Percentiles rank a stretch among this genome's conserved stretches.
These are phyloP conservation scores for Fopius arisanus DNA, from an alignment of 1,140 invertebrate genomes.

Conservation along the genomic window DNA sequence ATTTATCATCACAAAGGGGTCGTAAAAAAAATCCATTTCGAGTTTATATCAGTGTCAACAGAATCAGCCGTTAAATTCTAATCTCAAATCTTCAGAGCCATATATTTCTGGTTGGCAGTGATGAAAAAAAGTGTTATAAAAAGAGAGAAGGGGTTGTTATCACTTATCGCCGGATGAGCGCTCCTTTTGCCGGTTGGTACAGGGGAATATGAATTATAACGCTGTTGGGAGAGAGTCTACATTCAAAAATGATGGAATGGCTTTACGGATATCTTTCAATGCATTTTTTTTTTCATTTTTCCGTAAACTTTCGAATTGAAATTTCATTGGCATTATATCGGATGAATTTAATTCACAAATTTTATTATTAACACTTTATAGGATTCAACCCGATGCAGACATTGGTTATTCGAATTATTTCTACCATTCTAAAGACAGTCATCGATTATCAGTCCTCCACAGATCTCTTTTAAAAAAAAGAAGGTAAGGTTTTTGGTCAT, in stretches of 20 bases:
- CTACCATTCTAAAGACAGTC: too few relatives aligned
- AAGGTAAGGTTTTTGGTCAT: too few relatives aligned
- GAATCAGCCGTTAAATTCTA: conserved; percentile 4
- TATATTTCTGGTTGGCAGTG: conserved; percentile 14
- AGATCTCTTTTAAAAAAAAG: too few relatives aligned
- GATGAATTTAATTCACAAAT: too few relatives aligned
- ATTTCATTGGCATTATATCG: neutral
- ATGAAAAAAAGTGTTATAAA: conserved; percentile 6
- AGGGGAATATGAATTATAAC: conserved; percentile 19
- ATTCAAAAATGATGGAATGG: conserved; percentile 24
- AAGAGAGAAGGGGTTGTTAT: conserved; percentile 13
- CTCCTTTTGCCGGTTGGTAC: neutral
- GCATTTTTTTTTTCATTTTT: conserved; percentile 4
- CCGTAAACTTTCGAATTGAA: neutral
- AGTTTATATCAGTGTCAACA: neutral
- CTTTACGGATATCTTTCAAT: conserved; percentile 16
- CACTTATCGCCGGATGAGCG: conserved; percentile 20
- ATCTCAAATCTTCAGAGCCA: conserved; percentile 2
- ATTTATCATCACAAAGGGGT: neutral
- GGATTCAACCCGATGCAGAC: too few relatives aligned
- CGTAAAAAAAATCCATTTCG: neutral
- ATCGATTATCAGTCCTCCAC: too few relatives aligned
- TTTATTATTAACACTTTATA: too few relatives aligned
- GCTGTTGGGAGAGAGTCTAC: neutral
- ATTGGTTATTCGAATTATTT: too few relatives aligned